Percentiles rank a stretch among this genome's conserved stretches.
phyloP scores from a whole-genome alignment of 2,113 vertebrate species.

The Origma solitaria region DNA sequence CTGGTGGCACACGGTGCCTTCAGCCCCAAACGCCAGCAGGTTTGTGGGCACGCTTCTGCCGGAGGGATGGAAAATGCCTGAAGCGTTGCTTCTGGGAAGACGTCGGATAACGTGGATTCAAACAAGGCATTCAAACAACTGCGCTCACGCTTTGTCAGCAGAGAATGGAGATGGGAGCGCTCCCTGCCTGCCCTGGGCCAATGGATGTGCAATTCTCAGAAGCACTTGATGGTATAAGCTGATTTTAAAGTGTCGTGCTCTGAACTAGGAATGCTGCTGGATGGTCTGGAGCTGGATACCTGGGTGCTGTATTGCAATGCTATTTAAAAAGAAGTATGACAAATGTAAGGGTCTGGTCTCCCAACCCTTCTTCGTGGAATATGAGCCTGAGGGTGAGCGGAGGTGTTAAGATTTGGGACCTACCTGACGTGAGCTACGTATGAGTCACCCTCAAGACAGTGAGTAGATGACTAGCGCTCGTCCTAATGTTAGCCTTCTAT shows the following conservation, averaged over 20 bases:
- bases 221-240: neutral
- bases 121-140: neutral
- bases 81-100: neutral
- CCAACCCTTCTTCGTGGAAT: neutral
- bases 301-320: neutral
- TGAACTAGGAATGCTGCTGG: neutral
- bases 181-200: neutral
- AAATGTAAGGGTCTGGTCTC: neutral
- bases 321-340: neutral
- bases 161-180: neutral
- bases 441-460: slow-evolving; percentile 21
- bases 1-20: neutral
- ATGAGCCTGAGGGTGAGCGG: rapidly evolving
- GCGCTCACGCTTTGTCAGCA: neutral
- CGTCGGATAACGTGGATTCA: neutral
- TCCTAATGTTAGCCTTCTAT: slow-evolving; percentile 39
- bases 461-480: neutral
- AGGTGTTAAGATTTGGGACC: neutral
- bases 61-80: slow-evolving; percentile 1
- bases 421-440: neutral
- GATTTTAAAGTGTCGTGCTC: neutral
- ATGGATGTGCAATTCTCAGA: neutral
- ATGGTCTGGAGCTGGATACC: neutral
- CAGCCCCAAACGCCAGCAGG: neutral
- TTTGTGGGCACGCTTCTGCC: slow-evolving; percentile 4